Evolutionary conservation across 2,113 vertebrate species (phyloP).

Genomic region (Lepus timidus): DNA sequence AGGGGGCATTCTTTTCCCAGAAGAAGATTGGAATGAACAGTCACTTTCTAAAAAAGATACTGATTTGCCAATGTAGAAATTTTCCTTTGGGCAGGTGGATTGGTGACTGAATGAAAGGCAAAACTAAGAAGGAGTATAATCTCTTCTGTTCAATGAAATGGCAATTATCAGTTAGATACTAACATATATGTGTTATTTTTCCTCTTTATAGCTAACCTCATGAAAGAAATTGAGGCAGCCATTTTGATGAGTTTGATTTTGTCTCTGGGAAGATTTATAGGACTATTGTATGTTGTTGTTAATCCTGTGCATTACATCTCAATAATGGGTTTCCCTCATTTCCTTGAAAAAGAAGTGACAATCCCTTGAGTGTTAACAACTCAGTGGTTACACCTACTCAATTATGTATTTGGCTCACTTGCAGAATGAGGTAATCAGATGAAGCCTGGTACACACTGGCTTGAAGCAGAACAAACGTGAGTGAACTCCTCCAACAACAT

Average conservation of each 20-base stretch:
- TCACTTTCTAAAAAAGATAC: background rate
- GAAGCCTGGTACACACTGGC: constrained; percentile 46
- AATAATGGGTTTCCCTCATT: constrained; percentile 57
- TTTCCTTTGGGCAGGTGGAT: background rate
- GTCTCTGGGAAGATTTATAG: constrained; percentile 4
- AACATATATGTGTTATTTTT: background rate
- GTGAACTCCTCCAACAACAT: constrained; percentile 48
- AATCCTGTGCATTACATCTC: constrained; percentile 44
- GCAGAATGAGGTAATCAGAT: constrained; percentile 66
- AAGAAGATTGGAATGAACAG: background rate
- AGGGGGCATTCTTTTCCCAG: background rate
- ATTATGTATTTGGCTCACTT: constrained; percentile 67
- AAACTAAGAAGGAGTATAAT: background rate
- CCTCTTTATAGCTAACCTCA: background rate
- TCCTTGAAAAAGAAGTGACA: constrained; percentile 46
- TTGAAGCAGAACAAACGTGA: constrained; percentile 55
- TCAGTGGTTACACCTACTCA: constrained; percentile 63
- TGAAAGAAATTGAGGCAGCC: background rate
- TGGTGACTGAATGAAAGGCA: background rate
- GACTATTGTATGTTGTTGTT: background rate
- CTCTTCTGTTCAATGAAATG: background rate
- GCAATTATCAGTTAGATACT: background rate
- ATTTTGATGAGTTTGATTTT: constrained; percentile 29
- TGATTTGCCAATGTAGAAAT: background rate
- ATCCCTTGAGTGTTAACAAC: constrained; percentile 54